Evolutionary conservation across 2,797 vertebrate genomes (phyloP).

Genomic region (Coluber constrictor): DNA sequence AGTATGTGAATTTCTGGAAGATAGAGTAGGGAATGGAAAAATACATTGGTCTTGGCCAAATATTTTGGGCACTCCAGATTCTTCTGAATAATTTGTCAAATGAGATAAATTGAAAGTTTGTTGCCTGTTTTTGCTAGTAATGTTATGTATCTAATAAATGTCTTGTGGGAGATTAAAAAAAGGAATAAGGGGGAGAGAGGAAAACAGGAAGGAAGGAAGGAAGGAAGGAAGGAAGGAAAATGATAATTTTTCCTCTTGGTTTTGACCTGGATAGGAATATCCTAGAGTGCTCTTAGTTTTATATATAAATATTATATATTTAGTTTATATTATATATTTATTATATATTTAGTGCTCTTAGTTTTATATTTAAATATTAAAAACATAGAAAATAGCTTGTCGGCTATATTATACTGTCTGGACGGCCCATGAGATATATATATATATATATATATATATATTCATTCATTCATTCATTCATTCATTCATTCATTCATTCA

Average conservation of each 20-base stretch:
- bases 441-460: too few relatives aligned
- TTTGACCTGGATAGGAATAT: neutral
- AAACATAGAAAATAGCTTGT: too few relatives aligned
- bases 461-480: too few relatives aligned
- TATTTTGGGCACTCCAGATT: constrained; percentile 46
- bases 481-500: too few relatives aligned
- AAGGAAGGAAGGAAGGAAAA: neutral
- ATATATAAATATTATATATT: too few relatives aligned
- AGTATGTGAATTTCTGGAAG: neutral
- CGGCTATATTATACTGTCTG: too few relatives aligned
- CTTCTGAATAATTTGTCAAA: constrained; percentile 70
- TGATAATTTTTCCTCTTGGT: neutral
- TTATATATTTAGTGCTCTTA: too few relatives aligned
- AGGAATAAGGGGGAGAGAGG: neutral
- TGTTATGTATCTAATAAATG: constrained; percentile 78
- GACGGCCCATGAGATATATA: too few relatives aligned
- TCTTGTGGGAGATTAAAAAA: constrained; percentile 66
- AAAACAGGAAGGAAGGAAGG: too few relatives aligned
- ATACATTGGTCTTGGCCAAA: neutral
- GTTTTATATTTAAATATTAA: too few relatives aligned
- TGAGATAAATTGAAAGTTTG: constrained; percentile 74
- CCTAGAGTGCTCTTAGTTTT: neutral
- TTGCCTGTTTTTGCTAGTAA: constrained; percentile 73
- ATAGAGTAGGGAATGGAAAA: neutral
- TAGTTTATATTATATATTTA: too few relatives aligned